phyloP scores from a whole-genome alignment of 2,888 invertebrate species.

The Philonicus albiceps region DNA sequence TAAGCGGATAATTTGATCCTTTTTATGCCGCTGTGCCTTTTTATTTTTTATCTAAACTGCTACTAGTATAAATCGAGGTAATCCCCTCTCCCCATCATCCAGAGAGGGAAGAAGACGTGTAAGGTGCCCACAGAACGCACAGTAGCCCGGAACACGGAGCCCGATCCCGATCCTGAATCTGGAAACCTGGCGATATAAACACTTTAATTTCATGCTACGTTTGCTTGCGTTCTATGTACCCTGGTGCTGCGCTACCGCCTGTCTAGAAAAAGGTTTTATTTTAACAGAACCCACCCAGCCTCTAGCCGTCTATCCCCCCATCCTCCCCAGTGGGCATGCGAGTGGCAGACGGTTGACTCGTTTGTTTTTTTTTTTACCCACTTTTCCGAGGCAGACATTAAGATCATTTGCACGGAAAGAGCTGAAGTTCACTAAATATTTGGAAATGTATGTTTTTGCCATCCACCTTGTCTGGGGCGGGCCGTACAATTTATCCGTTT shows the following conservation, averaged over 20 bases:
- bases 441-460: conserved; percentile 31
- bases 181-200: conserved; percentile 46
- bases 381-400: conserved; percentile 26
- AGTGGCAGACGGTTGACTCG: background rate
- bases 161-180: conserved; percentile 7
- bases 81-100: conserved; percentile 8
- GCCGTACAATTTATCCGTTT: background rate
- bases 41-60: conserved; percentile 43
- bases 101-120: background rate
- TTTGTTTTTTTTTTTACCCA: conserved; percentile 1
- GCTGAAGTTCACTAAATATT: conserved; percentile 28
- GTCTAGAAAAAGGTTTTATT: background rate
- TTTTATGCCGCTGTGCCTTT: conserved; percentile 30
- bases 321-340: background rate
- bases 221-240: conserved; percentile 39
- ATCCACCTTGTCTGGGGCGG: conserved; percentile 4
- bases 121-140: background rate
- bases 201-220: conserved; percentile 51
- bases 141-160: conserved; percentile 15
- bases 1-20: conserved; percentile 45
- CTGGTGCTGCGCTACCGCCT: background rate
- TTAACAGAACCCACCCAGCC: background rate
- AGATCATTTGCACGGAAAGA: conserved; percentile 30
- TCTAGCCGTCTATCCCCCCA: background rate
- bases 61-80: conserved; percentile 44